Percentiles rank a stretch among this genome's conserved stretches.
phyloP scores from a whole-genome alignment of 2,113 vertebrate species.

The Rhynchopsitta pachyrhyncha region DNA sequence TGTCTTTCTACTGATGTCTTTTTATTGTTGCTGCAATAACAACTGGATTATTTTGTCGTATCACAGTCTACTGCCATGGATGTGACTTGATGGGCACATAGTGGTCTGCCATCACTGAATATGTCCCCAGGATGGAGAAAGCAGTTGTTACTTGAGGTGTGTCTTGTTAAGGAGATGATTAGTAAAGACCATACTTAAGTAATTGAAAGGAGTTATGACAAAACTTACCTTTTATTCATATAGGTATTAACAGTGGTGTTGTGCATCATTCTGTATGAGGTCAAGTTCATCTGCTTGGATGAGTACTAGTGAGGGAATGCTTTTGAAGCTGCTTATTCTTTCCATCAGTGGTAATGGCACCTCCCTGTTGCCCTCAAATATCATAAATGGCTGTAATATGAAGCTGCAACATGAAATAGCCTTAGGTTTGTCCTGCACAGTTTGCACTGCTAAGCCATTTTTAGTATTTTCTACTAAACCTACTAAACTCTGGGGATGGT shows the following conservation, averaged over 20 bases:
- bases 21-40: background rate
- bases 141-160: background rate
- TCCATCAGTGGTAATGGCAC: fast-evolving
- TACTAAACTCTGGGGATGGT: background rate
- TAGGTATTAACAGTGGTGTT: background rate
- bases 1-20: background rate
- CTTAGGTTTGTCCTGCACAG: background rate
- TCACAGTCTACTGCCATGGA: background rate
- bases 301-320: background rate
- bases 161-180: background rate
- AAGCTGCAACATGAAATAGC: background rate
- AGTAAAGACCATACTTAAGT: background rate
- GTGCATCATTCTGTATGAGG: background rate
- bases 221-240: background rate
- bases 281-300: background rate
- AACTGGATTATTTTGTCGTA: background rate
- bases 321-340: background rate
- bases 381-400: fast-evolving
- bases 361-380: background rate
- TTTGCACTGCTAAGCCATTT: background rate
- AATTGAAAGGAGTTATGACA: background rate
- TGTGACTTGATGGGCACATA: fast-evolving
- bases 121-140: background rate
- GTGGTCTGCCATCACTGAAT: background rate
- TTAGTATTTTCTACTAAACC: background rate